Conservation (phyloP, 2,797 vertebrate genomes). For the Sebastolobus altivelis region DNA sequence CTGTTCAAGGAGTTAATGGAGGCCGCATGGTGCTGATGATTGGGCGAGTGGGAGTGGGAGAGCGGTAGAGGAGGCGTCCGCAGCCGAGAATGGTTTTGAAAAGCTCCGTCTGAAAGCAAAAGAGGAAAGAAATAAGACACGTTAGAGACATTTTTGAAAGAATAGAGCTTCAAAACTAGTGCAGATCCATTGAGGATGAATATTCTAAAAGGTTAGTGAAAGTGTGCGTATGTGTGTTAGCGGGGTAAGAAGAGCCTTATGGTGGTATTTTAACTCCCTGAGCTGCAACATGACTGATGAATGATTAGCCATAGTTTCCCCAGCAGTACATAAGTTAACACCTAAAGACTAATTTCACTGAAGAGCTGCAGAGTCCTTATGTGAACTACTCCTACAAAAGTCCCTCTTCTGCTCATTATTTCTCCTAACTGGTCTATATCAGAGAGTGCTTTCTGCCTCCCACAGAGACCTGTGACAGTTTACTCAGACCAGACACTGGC, state of each 20-base stretch:
- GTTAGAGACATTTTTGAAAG: conserved; percentile 13
- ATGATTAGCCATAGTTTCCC: conserved; percentile 41
- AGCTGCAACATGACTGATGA: conserved; percentile 22
- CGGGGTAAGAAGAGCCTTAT: conserved; percentile 10
- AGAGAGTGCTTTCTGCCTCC: conserved; percentile 50
- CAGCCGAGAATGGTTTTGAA: conserved; percentile 94
- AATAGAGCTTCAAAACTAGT: conserved; percentile 11
- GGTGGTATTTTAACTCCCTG: conserved; percentile 32
- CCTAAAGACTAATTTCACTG: conserved; percentile 28
- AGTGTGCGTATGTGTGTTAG: conserved; percentile 10
- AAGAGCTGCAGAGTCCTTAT: conserved; percentile 39
- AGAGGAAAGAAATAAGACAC: conserved; percentile 9
- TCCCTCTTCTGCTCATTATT: conserved; percentile 53
- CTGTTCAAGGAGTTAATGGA: conserved; percentile 95
- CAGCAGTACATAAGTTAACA: conserved; percentile 51
- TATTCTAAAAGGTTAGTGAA: conserved; percentile 17
- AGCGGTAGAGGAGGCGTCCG: conserved; percentile 94
- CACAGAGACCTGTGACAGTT: conserved; percentile 55
- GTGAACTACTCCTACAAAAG: conserved; percentile 31
- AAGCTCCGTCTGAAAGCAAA: conserved; percentile 82
- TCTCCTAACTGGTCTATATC: conserved; percentile 50
- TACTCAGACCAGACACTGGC: conserved; percentile 46
- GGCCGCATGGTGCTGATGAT: conserved; percentile 92
- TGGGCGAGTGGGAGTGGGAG: conserved; percentile 93
- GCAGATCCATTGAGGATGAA: conserved; percentile 11